phyloP scores from a whole-genome alignment of 2,888 invertebrate genomes.

The Parochlus steinenii region DNA sequence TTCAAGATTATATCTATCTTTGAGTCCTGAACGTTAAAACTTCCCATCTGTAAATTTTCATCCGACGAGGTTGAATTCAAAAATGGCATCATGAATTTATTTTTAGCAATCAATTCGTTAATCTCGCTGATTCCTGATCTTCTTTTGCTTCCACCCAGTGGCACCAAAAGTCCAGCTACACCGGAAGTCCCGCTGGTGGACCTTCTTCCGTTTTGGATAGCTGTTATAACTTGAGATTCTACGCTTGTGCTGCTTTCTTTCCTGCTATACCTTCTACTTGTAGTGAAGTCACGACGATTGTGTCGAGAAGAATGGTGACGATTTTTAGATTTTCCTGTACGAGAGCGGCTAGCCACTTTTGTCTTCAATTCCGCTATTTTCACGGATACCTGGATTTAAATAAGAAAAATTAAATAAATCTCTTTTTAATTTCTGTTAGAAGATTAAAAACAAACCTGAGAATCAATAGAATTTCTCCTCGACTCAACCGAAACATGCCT shows the following conservation, averaged over 20 bases:
- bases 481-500: constrained; percentile 75
- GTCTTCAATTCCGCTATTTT: constrained; percentile 73
- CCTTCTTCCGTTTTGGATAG: constrained; percentile 22
- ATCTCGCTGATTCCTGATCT: constrained; percentile 18
- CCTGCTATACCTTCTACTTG: constrained; percentile 23
- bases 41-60: constrained; percentile 25
- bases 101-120: constrained; percentile 14
- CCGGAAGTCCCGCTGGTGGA: constrained; percentile 1
- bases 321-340: constrained; percentile 17
- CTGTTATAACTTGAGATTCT: constrained; percentile 49
- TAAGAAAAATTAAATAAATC: neutral
- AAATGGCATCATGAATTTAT: constrained; percentile 28
- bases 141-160: constrained; percentile 1
- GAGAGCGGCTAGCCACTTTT: constrained; percentile 41
- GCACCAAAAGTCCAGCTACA: constrained; percentile 2
- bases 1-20: constrained; percentile 26
- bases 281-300: constrained; percentile 23
- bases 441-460: constrained; percentile 42
- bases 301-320: constrained; percentile 19
- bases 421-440: neutral
- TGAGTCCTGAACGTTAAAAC: constrained; percentile 28
- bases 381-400: constrained; percentile 35
- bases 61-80: constrained; percentile 29
- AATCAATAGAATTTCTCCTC: constrained; percentile 72
- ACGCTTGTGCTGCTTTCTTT: constrained; percentile 61